Evolutionary conservation across 2,113 vertebrate genomes (phyloP).

Genomic region (Stegastes partitus): DNA sequence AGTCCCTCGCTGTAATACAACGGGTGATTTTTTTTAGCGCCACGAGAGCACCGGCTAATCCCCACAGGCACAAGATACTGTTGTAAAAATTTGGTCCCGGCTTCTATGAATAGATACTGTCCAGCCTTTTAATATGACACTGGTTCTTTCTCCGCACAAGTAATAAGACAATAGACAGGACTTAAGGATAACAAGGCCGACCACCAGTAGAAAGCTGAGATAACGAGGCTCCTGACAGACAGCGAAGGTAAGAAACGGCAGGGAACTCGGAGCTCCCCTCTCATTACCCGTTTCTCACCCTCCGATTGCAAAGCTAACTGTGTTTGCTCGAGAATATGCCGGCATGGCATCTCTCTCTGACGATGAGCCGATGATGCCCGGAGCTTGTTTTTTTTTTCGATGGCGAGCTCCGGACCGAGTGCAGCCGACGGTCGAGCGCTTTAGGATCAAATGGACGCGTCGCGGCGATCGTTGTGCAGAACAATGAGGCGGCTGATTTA

Average conservation of each 20-base stretch:
- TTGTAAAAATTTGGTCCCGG: slow-evolving; percentile 23
- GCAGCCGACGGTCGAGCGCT: slow-evolving; percentile 24
- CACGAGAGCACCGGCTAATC: slow-evolving; percentile 35
- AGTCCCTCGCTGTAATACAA: slow-evolving; percentile 36
- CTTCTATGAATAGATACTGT: slow-evolving; percentile 61
- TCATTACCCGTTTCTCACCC: slow-evolving; percentile 70
- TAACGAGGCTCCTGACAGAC: slow-evolving; percentile 79
- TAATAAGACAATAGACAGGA: slow-evolving; percentile 73
- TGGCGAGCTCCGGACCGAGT: slow-evolving; percentile 19
- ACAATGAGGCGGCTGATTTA: background rate
- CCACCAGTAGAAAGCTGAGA: slow-evolving; percentile 60
- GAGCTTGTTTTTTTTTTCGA: slow-evolving; percentile 65
- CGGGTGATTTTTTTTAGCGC: slow-evolving; percentile 9
- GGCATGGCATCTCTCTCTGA: slow-evolving; percentile 57
- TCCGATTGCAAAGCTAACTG: slow-evolving; percentile 39
- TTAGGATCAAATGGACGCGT: slow-evolving; percentile 37
- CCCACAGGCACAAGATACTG: slow-evolving; percentile 17
- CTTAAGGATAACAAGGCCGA: slow-evolving; percentile 73
- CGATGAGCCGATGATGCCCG: slow-evolving; percentile 48
- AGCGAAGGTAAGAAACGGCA: slow-evolving; percentile 50
- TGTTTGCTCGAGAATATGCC: slow-evolving; percentile 43
- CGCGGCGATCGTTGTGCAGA: too few species aligned
- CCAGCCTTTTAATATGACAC: slow-evolving; percentile 58
- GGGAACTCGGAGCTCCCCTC: slow-evolving; percentile 61
- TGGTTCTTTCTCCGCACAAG: slow-evolving; percentile 54